phyloP scores from a whole-genome alignment of 2,113 vertebrate genomes.

The Microtus oregoni region DNA sequence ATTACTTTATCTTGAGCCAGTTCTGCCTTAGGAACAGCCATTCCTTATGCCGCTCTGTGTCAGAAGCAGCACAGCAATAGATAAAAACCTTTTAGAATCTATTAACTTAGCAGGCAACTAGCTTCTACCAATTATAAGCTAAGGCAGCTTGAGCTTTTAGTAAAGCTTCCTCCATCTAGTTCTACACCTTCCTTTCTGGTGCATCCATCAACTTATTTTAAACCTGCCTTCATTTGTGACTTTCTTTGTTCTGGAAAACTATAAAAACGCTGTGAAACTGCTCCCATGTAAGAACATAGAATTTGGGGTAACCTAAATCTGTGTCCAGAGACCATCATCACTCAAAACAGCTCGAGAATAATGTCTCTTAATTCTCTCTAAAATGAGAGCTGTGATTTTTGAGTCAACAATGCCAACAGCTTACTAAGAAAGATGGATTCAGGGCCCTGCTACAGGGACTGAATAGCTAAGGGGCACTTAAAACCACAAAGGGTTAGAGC shows the following conservation, averaged over 20 bases:
- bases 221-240: background rate
- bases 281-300: background rate
- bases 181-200: too few species aligned
- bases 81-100: background rate
- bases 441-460: rapidly evolving
- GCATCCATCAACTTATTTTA: background rate
- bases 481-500: background rate
- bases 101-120: background rate
- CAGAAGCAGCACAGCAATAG: background rate
- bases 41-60: background rate
- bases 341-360: background rate
- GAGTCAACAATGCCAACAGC: rapidly evolving
- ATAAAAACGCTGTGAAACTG: background rate
- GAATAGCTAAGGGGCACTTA: background rate
- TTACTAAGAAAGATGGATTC: background rate
- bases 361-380: background rate
- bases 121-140: background rate
- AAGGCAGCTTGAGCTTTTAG: background rate
- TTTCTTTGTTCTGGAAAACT: background rate
- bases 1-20: background rate
- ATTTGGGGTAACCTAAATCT: background rate
- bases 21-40: background rate
- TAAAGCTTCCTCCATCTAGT: background rate
- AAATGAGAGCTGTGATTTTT: background rate
- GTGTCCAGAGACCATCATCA: background rate